Base-by-base conservation (phyloP, 1,140 invertebrate genomes). In the Zaprionus inermis region DNA sequence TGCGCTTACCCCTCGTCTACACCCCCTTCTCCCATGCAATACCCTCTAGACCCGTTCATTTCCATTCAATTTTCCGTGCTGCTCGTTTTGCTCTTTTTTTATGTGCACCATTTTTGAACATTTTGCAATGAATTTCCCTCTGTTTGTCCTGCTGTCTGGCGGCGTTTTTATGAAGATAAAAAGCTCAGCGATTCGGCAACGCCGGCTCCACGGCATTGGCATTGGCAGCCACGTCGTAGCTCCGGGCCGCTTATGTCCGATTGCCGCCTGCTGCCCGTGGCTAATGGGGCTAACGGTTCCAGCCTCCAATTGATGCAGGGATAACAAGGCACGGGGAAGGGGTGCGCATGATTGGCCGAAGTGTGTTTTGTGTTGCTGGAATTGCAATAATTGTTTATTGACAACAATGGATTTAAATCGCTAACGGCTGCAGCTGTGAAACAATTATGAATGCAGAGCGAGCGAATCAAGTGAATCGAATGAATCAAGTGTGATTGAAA, bases 161-260 rank as follows among this genome's bases (percentile, higher is more conserved):
- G 41, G 79, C 73, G 72, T 88, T 88, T 86, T 89, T 89, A 88
- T 89, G 76, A 88, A 88, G 83, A 86, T 88, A 86, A 88, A 88
- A 86, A 83, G 84, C 84, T 88, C 83, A 88, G 72, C 79, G 67
- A 34, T 61, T 78, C 64, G 51, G 54, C 57, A 76, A 32, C 30
- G 30, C 30, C 30, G 6, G 28, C 2, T 28, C 28, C 6, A 28
- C 28, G 28, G 28, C 28, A 28, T 28, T 28, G 28, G 28, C 28
- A 28, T 28, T 28, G 28, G 28, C 28, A 6, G 30, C 30, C 30
- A 32, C 30, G 30, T 32, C 30, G 30, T 32, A 32, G 30, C 30
- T 7, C 5, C 30, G 30, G 30, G 30, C 38, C 67, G 78, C 76
- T 76, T 79, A 78, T 69, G 56, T 54, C 44, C 51, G 61, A 34